These are phyloP conservation scores for Parasteatoda lunata DNA, from an alignment of 2,888 invertebrate species.

Conservation along the genomic window DNA sequence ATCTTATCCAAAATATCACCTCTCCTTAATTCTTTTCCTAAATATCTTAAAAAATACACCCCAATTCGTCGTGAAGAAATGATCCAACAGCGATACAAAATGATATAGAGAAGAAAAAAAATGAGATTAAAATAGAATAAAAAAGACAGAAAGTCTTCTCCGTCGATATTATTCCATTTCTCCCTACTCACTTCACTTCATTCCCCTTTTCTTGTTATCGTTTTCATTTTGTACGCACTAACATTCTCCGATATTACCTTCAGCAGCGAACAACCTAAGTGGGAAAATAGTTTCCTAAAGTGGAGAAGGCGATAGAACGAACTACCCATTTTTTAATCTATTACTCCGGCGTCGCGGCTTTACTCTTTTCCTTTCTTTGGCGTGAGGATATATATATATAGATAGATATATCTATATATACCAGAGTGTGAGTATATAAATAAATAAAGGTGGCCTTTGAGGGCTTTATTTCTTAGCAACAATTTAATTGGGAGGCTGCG, in stretches of 20 bases:
- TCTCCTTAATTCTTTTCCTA: constrained; percentile 1
- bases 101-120: too few relatives aligned
- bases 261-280: constrained; percentile 5
- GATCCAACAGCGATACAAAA: background rate
- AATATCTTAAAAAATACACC: background rate
- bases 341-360: constrained; percentile 47
- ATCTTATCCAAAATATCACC: background rate
- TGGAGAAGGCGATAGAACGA: constrained; percentile 1
- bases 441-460: constrained; percentile 61
- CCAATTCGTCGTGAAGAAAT: constrained; percentile 1
- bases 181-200: background rate
- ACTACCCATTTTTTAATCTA: constrained; percentile 62
- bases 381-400: background rate
- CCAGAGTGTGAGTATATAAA: constrained; percentile 36
- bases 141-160: too few relatives aligned
- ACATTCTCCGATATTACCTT: constrained; percentile 38
- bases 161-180: constrained; percentile 3
- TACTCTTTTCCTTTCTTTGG: constrained; percentile 34
- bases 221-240: constrained; percentile 41
- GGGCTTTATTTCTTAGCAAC: constrained; percentile 53
- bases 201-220: constrained; percentile 1
- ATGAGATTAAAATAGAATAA: too few relatives aligned
- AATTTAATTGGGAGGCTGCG: constrained; percentile 61
- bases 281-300: background rate
- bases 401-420: background rate